Conservation (phyloP, 2,888 invertebrate species). For the Fragum fragum region DNA sequence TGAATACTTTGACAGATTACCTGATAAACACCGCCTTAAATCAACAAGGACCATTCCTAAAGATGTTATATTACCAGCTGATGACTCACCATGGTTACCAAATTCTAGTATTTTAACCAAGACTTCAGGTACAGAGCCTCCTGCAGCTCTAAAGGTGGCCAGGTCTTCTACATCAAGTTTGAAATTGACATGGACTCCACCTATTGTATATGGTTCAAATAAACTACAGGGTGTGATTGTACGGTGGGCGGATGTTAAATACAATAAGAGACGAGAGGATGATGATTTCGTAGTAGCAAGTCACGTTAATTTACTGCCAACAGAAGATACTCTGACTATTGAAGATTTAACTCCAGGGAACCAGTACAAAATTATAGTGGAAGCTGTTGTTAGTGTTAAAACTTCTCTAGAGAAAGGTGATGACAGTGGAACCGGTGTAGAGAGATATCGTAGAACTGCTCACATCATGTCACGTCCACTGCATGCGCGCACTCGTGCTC, state of each 20-base stretch:
- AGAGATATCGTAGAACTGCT: conserved; percentile 84
- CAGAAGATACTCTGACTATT: conserved; percentile 80
- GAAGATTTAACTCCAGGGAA: conserved; percentile 84
- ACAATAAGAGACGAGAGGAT: conserved; percentile 70
- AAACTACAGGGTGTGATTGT: conserved; percentile 84
- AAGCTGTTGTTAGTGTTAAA: conserved; percentile 86
- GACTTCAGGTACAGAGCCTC: conserved; percentile 86
- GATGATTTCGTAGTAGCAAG: conserved; percentile 82
- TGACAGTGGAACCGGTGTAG: conserved; percentile 76
- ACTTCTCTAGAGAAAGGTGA: conserved; percentile 82
- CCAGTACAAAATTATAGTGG: conserved; percentile 85
- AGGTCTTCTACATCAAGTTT: conserved; percentile 81
- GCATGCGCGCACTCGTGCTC: conserved; percentile 84
- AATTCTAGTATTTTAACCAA: conserved; percentile 82
- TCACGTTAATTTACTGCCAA: conserved; percentile 81
- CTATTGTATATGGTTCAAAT: conserved; percentile 86
- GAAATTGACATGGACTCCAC: conserved; percentile 84
- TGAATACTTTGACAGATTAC: conserved; percentile 86
- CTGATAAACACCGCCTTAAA: conserved; percentile 82
- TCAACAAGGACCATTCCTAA: conserved; percentile 79
- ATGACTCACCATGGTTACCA: conserved; percentile 85
- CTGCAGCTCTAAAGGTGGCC: conserved; percentile 79
- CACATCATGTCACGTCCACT: conserved; percentile 84
- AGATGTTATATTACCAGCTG: conserved; percentile 78
- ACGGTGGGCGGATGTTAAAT: conserved; percentile 84